Evolutionary conservation across 2,888 invertebrate species (phyloP).

Genomic region (Cryptophagus acutangulus): DNA sequence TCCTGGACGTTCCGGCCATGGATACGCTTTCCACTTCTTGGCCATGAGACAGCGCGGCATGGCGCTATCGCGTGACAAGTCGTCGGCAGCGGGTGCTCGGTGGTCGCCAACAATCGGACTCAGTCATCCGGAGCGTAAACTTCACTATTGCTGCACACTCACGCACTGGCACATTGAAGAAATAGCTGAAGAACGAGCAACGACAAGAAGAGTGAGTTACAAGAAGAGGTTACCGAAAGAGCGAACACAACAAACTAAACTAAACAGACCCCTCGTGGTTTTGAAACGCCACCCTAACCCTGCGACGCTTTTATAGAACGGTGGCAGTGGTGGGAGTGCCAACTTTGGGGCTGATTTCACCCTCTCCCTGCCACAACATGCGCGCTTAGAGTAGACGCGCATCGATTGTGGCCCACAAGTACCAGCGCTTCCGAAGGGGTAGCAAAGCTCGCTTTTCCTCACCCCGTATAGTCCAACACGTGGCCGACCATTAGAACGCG

Average conservation of each 20-base stretch:
- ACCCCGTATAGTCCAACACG: constrained; percentile 24
- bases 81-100: constrained; percentile 12
- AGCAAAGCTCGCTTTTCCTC: constrained; percentile 8
- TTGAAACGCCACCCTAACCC: constrained; percentile 48
- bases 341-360: constrained; percentile 27
- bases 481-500: constrained; percentile 29
- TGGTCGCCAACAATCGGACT: constrained; percentile 15
- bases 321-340: constrained; percentile 25
- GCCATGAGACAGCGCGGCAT: constrained; percentile 96
- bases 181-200: constrained; percentile 9
- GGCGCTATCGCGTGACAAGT: constrained; percentile 43
- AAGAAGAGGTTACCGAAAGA: constrained; percentile 44
- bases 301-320: constrained; percentile 51
- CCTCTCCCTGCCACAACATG: constrained; percentile 24
- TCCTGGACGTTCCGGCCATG: constrained; percentile 62
- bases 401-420: constrained; percentile 28
- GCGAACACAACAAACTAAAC: constrained; percentile 47
- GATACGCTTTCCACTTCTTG: constrained; percentile 89
- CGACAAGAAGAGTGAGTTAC: constrained; percentile 39
- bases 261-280: constrained; percentile 57
- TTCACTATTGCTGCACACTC: constrained; percentile 14
- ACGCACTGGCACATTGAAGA: constrained; percentile 11
- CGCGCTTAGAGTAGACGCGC: constrained; percentile 26
- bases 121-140: constrained; percentile 13
- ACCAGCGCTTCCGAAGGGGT: constrained; percentile 22